Percentiles rank a stretch among this genome's conserved stretches.
Conservation (phyloP, 2,113 vertebrate genomes). For the Candoia aspera region DNA sequence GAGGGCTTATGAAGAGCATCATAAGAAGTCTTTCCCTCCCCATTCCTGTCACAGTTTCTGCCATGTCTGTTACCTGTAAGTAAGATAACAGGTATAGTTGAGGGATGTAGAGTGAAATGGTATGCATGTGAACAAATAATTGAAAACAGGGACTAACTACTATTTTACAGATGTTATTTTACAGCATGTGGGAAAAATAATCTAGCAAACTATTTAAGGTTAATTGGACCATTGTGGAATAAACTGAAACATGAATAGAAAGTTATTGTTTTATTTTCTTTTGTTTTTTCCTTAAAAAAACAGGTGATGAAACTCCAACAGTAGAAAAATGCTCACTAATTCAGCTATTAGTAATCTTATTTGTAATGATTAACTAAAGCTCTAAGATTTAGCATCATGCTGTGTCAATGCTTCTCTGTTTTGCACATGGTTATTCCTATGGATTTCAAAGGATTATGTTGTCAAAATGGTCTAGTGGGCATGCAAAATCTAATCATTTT, state of each 20-base stretch:
- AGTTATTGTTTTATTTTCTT: not conserved
- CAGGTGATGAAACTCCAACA: constrained; percentile 47
- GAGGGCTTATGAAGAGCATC: not conserved
- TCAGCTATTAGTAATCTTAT: constrained; percentile 61
- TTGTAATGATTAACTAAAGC: constrained; percentile 60
- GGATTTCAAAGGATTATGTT: constrained; percentile 63
- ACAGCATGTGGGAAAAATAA: not conserved
- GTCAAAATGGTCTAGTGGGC: constrained; percentile 53
- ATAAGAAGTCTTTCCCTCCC: not conserved
- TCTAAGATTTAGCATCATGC: constrained; percentile 48
- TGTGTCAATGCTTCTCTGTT: constrained; percentile 57
- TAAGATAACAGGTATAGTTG: not conserved
- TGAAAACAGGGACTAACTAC: not conserved
- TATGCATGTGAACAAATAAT: not conserved
- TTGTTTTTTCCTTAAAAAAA: constrained; percentile 39
- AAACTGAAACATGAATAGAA: constrained; percentile 23
- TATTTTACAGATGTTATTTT: not conserved
- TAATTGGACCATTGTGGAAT: constrained; percentile 39
- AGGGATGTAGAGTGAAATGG: not conserved
- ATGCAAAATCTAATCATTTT: constrained; percentile 68
- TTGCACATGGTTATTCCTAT: constrained; percentile 51
- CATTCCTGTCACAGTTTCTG: not conserved
- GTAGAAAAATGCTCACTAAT: constrained; percentile 49
- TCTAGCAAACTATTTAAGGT: constrained; percentile 44
- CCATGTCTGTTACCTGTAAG: not conserved